Percentiles rank a stretch among this genome's conserved stretches.
Evolutionary conservation across 30 jellyfish, hydroid and myxozoan species (phyloP).

Genomic region (Cassiopea xamachana): DNA sequence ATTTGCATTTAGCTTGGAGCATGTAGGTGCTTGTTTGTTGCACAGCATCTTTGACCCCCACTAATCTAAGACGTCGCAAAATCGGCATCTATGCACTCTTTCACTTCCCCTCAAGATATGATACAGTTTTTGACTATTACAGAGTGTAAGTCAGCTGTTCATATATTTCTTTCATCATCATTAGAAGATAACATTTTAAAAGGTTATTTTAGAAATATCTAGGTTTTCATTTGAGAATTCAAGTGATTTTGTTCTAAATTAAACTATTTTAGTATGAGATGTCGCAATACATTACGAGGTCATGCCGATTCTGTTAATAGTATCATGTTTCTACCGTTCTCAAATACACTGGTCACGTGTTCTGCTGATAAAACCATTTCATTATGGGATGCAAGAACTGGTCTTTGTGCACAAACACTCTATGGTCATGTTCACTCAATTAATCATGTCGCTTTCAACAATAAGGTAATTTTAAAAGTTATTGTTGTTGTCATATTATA

Average conservation of each 20-base stretch:
- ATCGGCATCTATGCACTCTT: too few relatives aligned
- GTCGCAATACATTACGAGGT: conserved; percentile 94
- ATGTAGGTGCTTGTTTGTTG: too few relatives aligned
- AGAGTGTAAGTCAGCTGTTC: too few relatives aligned
- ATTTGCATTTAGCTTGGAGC: too few relatives aligned
- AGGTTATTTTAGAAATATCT: background rate
- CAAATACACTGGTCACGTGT: conserved; percentile 93
- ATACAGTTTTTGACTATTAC: too few relatives aligned
- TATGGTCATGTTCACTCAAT: conserved; percentile 92
- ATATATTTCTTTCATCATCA: too few relatives aligned
- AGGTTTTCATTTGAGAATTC: background rate
- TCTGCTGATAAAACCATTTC: conserved; percentile 96
- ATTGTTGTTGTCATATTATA: background rate
- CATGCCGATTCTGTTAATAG: conserved; percentile 98
- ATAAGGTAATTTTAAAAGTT: conserved; percentile 71
- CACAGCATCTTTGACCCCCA: too few relatives aligned
- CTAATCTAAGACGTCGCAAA: too few relatives aligned
- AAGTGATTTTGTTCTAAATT: background rate
- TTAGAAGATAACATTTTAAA: too few relatives aligned
- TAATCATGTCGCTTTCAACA: conserved; percentile 79
- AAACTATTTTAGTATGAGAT: conserved; percentile 69
- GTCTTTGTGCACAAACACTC: conserved; percentile 90
- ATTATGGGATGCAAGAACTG: conserved; percentile 97
- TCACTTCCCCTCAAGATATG: too few relatives aligned
- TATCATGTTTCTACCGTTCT: conserved; percentile 83